Evolutionary conservation across 2,888 invertebrate genomes (phyloP), one percentile per base, ranked within the genome.

Genomic region (Platerodrilus igneus): DNA sequence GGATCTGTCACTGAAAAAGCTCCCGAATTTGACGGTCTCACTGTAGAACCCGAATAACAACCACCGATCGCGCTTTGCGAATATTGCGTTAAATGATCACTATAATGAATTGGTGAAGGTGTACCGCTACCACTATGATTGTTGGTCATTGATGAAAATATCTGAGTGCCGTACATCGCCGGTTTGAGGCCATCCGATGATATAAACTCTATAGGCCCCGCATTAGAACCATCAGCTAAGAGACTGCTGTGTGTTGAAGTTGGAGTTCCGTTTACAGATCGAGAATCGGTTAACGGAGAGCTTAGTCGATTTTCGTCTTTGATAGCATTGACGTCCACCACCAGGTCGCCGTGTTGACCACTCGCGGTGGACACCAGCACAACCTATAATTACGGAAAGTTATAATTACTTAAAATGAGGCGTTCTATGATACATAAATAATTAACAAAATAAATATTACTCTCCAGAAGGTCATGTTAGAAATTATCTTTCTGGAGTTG

Each of bases 141-240:
- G 43, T 59, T 63, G 55, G 56, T 62, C 69, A 78, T 77, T 53
- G 79, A 74, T 66, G 79, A 76, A 67, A 80, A 81, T 71, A 81
- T 80, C 68, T 81, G 81, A 56, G 79, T 76, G 50, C 77, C 77
- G 66, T 80, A 81, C 78, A 79, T 79, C 48, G 77, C 74, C 50
- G 78, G 64, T 55, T 71, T 72, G 60, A 72, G 63, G 53, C 72
- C 68, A 64, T 67, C 71, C 58, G 71, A 63, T 45, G 69, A 62
- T 55, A 73, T 71, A 53, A 72, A 66, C 54, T 73, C 72, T 42
- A 73, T 67, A 40, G 68, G 68, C 23, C 68, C 69, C 38, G 66
- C 60, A 52, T 57, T 67, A 55, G 66, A 63, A 50, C 70, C 71
- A 70, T 78, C 78, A 55, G 78, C 75, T 62, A 80, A 70, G 57